Evolutionary conservation across 2,113 vertebrate species (phyloP), one percentile per base, ranked within the genome.

Genomic region (Girardinichthys multiradiatus): DNA sequence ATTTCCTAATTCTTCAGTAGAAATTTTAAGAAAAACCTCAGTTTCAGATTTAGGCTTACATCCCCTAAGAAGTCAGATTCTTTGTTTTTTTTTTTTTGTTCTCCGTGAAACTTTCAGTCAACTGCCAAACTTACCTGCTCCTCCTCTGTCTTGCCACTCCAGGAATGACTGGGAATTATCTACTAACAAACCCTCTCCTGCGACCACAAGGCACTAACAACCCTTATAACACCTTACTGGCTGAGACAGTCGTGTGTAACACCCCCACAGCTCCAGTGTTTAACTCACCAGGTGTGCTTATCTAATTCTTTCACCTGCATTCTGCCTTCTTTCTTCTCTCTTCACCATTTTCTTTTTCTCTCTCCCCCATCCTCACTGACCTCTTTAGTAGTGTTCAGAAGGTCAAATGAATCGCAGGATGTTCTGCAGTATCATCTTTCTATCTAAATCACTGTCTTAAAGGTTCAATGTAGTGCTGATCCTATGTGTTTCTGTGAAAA

Each of bases 171-270:
- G 96, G 97, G 95, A 99, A 99, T 96, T 99, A 99, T 95, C 98
- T 99, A 97, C 97, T 99, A 98, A 99, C 98, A 98, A 99, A 99
- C 90, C 98, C 98, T 97, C 98, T 99, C 94, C 98, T 99, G 93
- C 98, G 98, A 96, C 97, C 98, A 91, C 98, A 99, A 94, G 98
- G 97, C 97, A 98, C 97, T 99, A 99, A 99, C 97, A 99, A 99
- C 95, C 98, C 98, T 89, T 99, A 99, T 97, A 99, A 99, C 96
- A 99, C 97, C 95, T 96, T 99, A 95, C 96, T 99, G 93, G 98
- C 98, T 92, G 98, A 99, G 96, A 99, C 98, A 90, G 96, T 99
- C 95, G 98, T 99, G 92, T 99, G 97, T 96, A 99, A 98, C 95
- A 94, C 96, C 94, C 97, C 97, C 92, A 96, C 97, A 91, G 97